Conservation (phyloP, 2,113 vertebrate species). For the Panurus biarmicus region DNA sequence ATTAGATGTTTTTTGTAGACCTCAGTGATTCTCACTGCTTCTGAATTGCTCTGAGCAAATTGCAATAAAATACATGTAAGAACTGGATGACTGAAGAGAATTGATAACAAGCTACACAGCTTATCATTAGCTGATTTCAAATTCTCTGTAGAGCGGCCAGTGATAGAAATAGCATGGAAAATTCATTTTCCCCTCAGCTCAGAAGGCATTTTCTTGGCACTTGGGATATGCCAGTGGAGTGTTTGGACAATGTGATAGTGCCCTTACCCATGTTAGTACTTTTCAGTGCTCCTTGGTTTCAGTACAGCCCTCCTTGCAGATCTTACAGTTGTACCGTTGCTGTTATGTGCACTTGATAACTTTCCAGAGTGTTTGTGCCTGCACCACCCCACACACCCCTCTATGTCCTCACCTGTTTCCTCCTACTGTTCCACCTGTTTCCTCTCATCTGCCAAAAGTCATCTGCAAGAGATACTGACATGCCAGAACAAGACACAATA, state of each 20-base stretch:
- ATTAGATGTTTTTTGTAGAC: background rate
- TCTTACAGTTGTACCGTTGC: background rate
- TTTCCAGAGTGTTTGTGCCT: background rate
- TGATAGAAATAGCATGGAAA: background rate
- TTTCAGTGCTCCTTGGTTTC: background rate
- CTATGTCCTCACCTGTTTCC: background rate
- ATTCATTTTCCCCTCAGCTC: background rate
- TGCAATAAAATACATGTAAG: background rate
- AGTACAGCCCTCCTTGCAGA: background rate
- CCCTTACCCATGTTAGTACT: background rate
- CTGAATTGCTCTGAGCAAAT: background rate
- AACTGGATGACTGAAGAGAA: background rate
- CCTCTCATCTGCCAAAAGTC: background rate
- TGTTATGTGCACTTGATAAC: background rate
- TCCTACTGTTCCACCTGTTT: background rate
- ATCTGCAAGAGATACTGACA: background rate
- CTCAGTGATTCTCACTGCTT: background rate
- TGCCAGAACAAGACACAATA: background rate
- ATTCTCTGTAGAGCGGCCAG: background rate
- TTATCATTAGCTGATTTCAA: background rate
- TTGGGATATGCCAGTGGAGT: background rate
- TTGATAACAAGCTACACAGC: background rate
- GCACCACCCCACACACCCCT: too few relatives aligned
- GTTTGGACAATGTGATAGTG: background rate
- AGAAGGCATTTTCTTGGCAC: background rate